A percentile compares a stretch with the other conserved stretches of the same genome.
Conservation (phyloP, 2,113 vertebrate genomes). For the Greenwoodochromis staneri region DNA sequence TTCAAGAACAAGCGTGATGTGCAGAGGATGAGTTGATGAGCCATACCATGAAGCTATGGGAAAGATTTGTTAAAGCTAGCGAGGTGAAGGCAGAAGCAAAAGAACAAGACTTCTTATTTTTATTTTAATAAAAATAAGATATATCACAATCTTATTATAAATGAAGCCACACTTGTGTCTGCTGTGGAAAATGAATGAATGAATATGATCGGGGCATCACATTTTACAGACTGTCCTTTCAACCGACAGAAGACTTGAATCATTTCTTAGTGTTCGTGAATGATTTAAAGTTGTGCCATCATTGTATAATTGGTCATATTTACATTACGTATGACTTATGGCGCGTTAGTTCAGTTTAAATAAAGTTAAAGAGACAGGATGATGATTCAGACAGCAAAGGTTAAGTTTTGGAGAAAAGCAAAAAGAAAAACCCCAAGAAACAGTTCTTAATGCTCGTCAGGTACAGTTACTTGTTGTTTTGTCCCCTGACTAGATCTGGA, state of each 20-base stretch:
- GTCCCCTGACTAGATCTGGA: background rate
- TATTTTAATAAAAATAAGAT: background rate
- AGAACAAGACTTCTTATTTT: background rate
- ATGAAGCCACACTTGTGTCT: background rate
- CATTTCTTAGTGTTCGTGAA: rapidly evolving
- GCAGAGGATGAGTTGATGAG: background rate
- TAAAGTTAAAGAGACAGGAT: background rate
- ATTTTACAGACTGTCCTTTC: background rate
- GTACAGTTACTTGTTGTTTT: background rate
- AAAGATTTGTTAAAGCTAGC: rapidly evolving
- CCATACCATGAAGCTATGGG: background rate
- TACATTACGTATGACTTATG: background rate
- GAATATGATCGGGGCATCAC: background rate
- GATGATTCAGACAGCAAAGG: background rate
- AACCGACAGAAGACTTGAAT: background rate
- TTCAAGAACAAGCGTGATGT: background rate
- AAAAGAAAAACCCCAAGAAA: background rate
- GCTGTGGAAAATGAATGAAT: background rate
- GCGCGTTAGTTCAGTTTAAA: background rate
- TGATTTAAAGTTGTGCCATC: background rate
- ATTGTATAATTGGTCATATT: background rate
- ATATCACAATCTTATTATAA: background rate
- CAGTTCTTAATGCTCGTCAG: background rate
- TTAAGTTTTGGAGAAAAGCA: background rate
- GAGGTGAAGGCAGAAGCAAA: background rate